Evolutionary conservation across 2,113 vertebrate species (phyloP).

Genomic region (Alosa alosa): DNA sequence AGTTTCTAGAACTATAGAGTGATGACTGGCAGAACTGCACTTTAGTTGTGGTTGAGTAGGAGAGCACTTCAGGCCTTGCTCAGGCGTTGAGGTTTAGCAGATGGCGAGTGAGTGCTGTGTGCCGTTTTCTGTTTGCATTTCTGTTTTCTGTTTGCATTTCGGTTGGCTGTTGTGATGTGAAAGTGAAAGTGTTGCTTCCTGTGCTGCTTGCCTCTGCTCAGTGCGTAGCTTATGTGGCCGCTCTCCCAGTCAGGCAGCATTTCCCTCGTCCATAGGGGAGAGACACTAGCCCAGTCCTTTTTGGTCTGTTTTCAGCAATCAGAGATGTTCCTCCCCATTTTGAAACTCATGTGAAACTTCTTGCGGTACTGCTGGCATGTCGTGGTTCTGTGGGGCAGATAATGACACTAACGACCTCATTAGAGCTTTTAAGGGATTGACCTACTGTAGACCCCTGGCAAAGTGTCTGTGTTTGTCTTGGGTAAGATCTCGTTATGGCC

Average conservation of each 20-base stretch:
- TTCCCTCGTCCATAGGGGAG: background rate
- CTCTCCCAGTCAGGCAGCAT: background rate
- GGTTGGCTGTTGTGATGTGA: background rate
- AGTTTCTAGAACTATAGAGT: background rate
- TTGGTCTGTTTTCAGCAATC: background rate
- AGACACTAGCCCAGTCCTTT: background rate
- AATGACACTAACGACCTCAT: background rate
- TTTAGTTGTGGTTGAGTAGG: background rate
- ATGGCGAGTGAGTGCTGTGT: background rate
- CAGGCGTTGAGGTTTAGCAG: background rate
- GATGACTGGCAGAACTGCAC: background rate
- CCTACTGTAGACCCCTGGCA: background rate
- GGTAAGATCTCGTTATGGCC: background rate
- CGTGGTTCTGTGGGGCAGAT: background rate
- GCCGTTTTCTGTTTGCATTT: background rate
- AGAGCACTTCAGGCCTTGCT: background rate
- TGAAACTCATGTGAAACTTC: background rate
- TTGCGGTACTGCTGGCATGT: background rate
- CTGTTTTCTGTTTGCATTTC: background rate
- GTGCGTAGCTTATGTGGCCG: background rate
- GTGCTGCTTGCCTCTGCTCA: background rate
- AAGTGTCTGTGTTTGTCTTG: slow-evolving; percentile 27
- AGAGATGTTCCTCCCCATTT: background rate
- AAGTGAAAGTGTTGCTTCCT: background rate
- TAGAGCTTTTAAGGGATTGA: slow-evolving; percentile 2